These are phyloP conservation scores for Decapterus maruadsi DNA, from an alignment of 2,797 vertebrate species.

Conservation along the genomic window DNA sequence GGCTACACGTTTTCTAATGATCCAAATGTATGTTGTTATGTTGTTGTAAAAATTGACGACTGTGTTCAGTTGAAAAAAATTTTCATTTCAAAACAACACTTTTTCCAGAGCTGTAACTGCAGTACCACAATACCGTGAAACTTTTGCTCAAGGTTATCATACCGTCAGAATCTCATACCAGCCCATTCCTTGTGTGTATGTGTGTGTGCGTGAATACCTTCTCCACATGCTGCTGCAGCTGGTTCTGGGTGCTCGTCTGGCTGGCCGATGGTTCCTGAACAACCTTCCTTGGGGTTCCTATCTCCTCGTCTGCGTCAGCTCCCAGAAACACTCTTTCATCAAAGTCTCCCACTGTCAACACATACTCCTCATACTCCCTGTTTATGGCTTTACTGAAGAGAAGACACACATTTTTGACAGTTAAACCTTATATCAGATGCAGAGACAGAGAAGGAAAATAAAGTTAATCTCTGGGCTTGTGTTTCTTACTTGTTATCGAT, in stretches of 20 bases:
- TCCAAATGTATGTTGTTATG: too few species aligned
- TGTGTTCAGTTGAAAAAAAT: too few species aligned
- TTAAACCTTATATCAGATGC: not conserved
- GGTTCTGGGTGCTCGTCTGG: slow-evolving; percentile 82
- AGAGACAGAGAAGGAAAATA: not conserved
- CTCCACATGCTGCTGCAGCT: slow-evolving; percentile 92
- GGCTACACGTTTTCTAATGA: too few species aligned
- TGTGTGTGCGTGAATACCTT: slow-evolving; percentile 84
- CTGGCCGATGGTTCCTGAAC: slow-evolving; percentile 75
- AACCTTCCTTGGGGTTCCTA: slow-evolving; percentile 92
- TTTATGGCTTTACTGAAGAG: slow-evolving; percentile 93
- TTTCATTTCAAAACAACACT: too few species aligned
- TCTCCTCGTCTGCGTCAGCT: slow-evolving; percentile 96
- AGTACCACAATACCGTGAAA: too few species aligned
- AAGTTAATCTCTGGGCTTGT: not conserved
- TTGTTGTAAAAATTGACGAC: too few species aligned
- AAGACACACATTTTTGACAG: not conserved
- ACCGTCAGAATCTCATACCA: too few species aligned
- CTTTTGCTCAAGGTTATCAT: too few species aligned
- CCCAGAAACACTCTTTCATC: slow-evolving; percentile 97
- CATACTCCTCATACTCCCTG: slow-evolving; percentile 97
- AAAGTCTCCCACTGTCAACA: slow-evolving; percentile 97
- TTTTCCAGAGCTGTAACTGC: too few species aligned
- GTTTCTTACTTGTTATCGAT: slow-evolving; percentile 93
- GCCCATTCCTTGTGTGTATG: not conserved